Evolutionary conservation across 2,797 vertebrate species (phyloP).

Genomic region (Bufotes viridis): DNA sequence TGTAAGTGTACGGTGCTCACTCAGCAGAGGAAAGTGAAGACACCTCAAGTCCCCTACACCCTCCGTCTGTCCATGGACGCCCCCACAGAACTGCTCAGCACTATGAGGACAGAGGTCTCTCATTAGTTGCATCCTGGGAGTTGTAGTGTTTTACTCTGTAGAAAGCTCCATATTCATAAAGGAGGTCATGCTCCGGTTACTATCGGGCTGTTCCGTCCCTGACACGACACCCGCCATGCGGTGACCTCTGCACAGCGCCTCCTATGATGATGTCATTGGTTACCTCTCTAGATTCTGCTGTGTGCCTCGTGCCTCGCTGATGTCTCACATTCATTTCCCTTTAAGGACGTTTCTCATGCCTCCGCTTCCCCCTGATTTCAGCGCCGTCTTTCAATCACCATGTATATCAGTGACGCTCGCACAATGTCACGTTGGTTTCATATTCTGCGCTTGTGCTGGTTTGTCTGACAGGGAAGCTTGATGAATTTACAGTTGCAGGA

Average conservation of each 20-base stretch:
- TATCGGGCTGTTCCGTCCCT: too few relatives aligned
- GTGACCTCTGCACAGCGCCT: too few relatives aligned
- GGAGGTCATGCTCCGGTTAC: too few relatives aligned
- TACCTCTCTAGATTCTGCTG: too few relatives aligned
- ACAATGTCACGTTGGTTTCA: not conserved
- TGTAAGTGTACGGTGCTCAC: not conserved
- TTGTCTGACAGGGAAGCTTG: not conserved
- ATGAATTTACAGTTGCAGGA: not conserved
- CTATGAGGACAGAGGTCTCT: too few relatives aligned
- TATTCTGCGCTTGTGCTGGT: not conserved
- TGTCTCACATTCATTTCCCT: not conserved
- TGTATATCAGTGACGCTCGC: not conserved
- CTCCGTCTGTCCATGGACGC: too few relatives aligned
- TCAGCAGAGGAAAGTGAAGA: too few relatives aligned
- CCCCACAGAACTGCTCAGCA: too few relatives aligned
- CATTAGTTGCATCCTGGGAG: not conserved
- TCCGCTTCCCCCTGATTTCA: not conserved
- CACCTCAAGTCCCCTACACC: too few relatives aligned
- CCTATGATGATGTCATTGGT: too few relatives aligned
- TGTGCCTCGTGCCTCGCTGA: not conserved
- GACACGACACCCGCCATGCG: too few relatives aligned
- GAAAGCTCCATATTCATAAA: not conserved
- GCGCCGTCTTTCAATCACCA: not conserved
- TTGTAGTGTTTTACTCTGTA: not conserved
- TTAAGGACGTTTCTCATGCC: not conserved